A percentile compares a stretch with the other conserved stretches of the same genome.
Evolutionary conservation across 2,888 invertebrate genomes (phyloP).

Genomic region (Pristionchus fissidentatus): DNA sequence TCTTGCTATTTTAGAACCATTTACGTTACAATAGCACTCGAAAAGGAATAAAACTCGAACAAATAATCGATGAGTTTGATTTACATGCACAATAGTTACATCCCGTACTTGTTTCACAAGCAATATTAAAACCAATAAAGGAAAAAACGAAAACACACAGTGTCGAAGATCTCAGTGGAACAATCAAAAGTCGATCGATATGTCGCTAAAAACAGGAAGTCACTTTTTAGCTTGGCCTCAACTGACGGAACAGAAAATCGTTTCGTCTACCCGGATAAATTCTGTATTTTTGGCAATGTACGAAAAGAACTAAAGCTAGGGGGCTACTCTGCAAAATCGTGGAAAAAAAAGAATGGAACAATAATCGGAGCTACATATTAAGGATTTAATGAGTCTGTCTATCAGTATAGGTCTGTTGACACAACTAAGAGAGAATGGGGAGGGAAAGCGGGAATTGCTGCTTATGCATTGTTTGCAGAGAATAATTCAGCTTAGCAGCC

Average conservation of each 20-base stretch:
- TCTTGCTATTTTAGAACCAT: too few relatives aligned
- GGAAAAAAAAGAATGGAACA: neutral
- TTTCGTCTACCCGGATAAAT: neutral
- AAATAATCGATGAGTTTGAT: constrained; percentile 18
- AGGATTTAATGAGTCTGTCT: neutral
- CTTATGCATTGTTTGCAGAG: neutral
- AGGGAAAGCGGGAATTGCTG: neutral
- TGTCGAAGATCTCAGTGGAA: too few relatives aligned
- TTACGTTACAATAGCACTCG: constrained; percentile 32
- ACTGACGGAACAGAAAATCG: constrained; percentile 1
- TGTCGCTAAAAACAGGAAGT: constrained; percentile 27
- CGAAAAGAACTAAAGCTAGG: neutral
- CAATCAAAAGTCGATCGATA: constrained; percentile 35
- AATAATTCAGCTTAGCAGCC: neutral
- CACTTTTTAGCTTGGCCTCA: neutral
- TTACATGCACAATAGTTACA: neutral
- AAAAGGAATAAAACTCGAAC: neutral
- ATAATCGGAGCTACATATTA: neutral
- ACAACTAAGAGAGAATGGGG: neutral
- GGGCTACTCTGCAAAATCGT: neutral
- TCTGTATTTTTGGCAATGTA: constrained; percentile 14
- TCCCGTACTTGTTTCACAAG: constrained; percentile 17
- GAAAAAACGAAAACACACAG: too few relatives aligned
- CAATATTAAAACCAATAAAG: neutral
- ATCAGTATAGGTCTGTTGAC: neutral